Conservation (phyloP, 1,140 invertebrate genomes). For the Polypedilum pembai region DNA sequence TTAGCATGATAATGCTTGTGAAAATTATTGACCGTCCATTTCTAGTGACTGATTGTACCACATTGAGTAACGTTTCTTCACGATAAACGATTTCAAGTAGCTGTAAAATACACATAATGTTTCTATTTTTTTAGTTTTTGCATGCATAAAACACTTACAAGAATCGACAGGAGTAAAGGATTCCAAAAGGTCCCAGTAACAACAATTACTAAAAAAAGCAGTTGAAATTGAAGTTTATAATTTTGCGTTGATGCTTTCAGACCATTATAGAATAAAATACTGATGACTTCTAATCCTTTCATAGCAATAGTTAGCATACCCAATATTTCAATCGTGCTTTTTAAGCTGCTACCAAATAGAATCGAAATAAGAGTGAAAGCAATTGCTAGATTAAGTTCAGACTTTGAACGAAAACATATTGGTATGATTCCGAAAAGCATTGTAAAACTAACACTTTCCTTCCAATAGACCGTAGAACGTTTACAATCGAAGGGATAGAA, state of each 20-base stretch:
- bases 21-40: conserved; percentile 97
- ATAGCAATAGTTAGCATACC: not conserved
- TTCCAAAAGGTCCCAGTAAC: not conserved
- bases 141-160: not conserved
- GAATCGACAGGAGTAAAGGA: not conserved
- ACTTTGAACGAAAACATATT: not conserved
- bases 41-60: conserved; percentile 95
- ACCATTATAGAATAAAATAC: not conserved
- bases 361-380: not conserved
- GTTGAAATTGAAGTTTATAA: not conserved
- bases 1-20: conserved; percentile 92
- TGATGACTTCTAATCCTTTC: not conserved
- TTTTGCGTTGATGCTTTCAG: not conserved
- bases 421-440: not conserved
- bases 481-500: conserved; percentile 79
- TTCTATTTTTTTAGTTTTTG: too few species aligned
- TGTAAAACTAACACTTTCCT: not conserved
- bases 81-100: conserved; percentile 95
- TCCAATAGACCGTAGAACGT: not conserved
- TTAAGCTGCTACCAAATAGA: not conserved
- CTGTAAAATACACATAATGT: conserved; percentile 47
- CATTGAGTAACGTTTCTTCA: conserved; percentile 96
- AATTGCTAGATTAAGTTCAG: not conserved
- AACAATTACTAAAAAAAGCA: not conserved
- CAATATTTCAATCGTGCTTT: not conserved